These are phyloP conservation scores for Brachionus manjavacas DNA, from an alignment of 1,140 invertebrate species.

Conservation along the genomic window DNA sequence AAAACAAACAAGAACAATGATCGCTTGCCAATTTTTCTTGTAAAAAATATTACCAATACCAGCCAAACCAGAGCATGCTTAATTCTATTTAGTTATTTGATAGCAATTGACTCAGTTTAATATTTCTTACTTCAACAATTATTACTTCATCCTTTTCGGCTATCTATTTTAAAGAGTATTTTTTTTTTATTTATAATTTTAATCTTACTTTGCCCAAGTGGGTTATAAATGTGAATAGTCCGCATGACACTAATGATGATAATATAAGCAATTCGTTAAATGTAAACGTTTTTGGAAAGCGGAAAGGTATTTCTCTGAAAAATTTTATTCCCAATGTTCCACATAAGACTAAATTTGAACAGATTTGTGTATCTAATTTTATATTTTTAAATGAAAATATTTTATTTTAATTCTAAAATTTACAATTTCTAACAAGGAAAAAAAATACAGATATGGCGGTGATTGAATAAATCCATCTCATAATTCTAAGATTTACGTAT, in stretches of 20 bases:
- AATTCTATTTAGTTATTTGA: not conserved
- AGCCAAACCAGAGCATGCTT: conserved; percentile 33
- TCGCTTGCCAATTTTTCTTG: not conserved
- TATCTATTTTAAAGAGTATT: not conserved
- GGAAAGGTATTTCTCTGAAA: conserved; percentile 23
- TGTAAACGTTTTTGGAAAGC: conserved; percentile 29
- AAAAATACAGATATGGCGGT: not conserved
- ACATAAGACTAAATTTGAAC: conserved; percentile 3
- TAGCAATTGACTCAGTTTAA: not conserved
- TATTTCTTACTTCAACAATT: conserved; percentile 27
- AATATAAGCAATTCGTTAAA: not conserved
- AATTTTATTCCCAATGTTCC: not conserved
- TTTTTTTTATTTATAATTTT: not conserved
- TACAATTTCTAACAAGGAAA: conserved; percentile 31
- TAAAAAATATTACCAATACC: not conserved
- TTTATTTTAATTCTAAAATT: not conserved
- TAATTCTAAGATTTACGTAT: conserved; percentile 15
- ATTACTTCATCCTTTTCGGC: not conserved
- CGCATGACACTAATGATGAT: not conserved
- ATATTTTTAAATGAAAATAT: not conserved
- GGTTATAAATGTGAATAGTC: not conserved
- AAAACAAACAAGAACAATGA: not conserved
- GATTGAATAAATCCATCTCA: conserved; percentile 32
- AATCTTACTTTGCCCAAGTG: not conserved
- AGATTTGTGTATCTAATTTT: not conserved